A percentile compares a stretch with the other conserved stretches of the same genome.
Evolutionary conservation across 2,113 vertebrate genomes (phyloP).

Genomic region (Ceratotherium simum): DNA sequence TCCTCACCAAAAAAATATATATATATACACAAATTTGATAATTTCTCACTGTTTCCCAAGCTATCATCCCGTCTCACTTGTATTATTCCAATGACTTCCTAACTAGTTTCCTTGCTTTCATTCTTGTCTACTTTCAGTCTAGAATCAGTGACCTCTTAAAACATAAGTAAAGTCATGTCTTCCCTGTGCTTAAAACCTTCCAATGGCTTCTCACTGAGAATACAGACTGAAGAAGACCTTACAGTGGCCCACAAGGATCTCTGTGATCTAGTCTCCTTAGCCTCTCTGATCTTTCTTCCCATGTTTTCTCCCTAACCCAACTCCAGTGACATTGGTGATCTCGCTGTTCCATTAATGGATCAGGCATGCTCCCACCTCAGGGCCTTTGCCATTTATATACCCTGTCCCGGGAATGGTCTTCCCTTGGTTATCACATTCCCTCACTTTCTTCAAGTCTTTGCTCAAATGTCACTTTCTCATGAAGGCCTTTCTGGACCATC

Average conservation of each 20-base stretch:
- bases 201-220: not conserved
- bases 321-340: not conserved
- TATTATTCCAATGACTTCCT: not conserved
- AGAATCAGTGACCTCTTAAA: not conserved
- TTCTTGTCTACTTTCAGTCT: not conserved
- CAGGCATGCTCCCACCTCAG: not conserved
- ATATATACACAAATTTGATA: not conserved
- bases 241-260: fast-evolving
- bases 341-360: not conserved
- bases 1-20: too few relatives aligned
- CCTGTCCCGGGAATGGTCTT: not conserved
- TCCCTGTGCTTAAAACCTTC: not conserved
- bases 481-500: not conserved
- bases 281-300: not conserved
- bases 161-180: not conserved
- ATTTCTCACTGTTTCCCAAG: not conserved
- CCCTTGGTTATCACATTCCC: not conserved
- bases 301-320: not conserved
- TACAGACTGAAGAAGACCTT: not conserved
- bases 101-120: not conserved
- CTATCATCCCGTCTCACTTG: not conserved
- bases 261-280: not conserved
- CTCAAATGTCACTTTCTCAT: not conserved
- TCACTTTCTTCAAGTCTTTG: not conserved
- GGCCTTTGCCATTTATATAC: fast-evolving